Evolutionary conservation across 2,888 invertebrate species (phyloP).

Genomic region (Macrosiphum euphorbiae): DNA sequence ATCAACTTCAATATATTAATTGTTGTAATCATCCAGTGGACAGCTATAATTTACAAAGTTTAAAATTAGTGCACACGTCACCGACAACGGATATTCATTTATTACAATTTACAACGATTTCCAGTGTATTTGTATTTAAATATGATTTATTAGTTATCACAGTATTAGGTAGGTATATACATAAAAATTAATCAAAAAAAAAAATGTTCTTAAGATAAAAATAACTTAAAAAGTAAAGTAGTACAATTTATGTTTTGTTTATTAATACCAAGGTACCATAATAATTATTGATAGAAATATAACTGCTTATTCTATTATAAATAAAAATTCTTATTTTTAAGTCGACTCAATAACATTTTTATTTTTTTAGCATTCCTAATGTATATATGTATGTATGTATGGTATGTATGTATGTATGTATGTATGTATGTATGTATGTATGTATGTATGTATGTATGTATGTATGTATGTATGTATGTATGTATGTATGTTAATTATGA

Average conservation of each 20-base stretch:
- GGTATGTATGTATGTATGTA: neutral
- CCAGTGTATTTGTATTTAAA: neutral
- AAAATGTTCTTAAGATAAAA: neutral
- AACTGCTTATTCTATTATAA: too few species aligned
- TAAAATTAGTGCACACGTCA: neutral
- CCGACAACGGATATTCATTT: neutral
- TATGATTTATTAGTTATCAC: neutral
- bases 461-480: too few species aligned
- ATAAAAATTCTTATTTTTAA: neutral
- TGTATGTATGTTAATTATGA: neutral
- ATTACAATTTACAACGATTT: neutral
- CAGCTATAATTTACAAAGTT: neutral
- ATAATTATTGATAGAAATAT: too few species aligned
- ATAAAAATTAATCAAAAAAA: neutral
- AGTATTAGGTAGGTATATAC: neutral
- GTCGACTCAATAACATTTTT: neutral
- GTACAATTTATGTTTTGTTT: too few species aligned
- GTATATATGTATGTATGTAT: neutral
- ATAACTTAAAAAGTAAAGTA: too few species aligned
- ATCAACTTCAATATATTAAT: neutral
- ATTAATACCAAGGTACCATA: too few species aligned
- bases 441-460: too few species aligned
- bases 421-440: neutral
- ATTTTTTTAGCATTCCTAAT: neutral
- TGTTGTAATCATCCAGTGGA: neutral